Percentiles rank a stretch among this genome's conserved stretches.
Evolutionary conservation across 2,113 vertebrate genomes (phyloP).

Genomic region (Scalopus aquaticus): DNA sequence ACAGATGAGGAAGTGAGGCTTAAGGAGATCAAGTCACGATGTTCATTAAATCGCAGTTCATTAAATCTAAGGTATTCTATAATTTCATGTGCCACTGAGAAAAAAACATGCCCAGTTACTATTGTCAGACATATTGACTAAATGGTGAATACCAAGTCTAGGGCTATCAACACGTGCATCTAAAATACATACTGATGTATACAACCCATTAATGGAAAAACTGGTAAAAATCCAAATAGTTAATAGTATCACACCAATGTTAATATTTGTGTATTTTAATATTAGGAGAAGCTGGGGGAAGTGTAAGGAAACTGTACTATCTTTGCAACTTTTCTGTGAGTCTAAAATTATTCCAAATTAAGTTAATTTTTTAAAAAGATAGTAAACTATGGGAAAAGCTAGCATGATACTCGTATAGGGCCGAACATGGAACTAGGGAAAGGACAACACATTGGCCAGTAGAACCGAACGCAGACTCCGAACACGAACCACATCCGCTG

Average conservation of each 20-base stretch:
- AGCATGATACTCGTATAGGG: not conserved
- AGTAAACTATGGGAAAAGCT: too few relatives aligned
- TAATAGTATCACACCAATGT: accelerated
- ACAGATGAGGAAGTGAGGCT: not conserved
- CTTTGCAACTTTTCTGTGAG: not conserved
- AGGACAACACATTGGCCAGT: not conserved
- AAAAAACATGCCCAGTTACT: not conserved
- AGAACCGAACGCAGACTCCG: not conserved
- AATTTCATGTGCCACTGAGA: too few relatives aligned
- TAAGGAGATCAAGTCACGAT: not conserved
- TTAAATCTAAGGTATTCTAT: not conserved
- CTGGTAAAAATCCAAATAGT: not conserved
- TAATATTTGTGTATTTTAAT: not conserved
- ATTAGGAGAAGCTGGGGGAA: not conserved
- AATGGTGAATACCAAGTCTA: too few relatives aligned
- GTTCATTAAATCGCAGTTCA: not conserved
- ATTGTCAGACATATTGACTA: too few relatives aligned
- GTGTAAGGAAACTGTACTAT: too few relatives aligned
- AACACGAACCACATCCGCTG: not conserved
- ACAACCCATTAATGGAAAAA: not conserved
- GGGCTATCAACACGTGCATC: not conserved
- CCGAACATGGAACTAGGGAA: not conserved
- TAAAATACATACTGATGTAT: not conserved
- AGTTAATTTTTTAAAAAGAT: not conserved
- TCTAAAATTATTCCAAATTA: not conserved